These are phyloP conservation scores for Leucophenga varia DNA, from an alignment of 1,140 invertebrate species.

Conservation along the genomic window DNA sequence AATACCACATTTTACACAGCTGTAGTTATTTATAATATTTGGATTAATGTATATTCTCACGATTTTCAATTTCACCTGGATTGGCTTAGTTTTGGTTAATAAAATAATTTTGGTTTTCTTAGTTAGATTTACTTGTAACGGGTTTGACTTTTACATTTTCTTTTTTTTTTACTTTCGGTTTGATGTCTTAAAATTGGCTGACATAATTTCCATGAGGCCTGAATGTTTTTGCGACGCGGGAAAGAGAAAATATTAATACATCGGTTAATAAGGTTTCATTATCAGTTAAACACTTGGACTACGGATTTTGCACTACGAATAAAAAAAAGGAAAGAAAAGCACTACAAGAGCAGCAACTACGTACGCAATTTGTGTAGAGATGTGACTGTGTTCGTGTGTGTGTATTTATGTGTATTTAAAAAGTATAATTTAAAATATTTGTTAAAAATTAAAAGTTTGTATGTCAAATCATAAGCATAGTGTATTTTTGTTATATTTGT, in stretches of 20 bases:
- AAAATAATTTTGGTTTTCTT: conserved; percentile 26
- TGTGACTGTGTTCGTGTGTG: conserved; percentile 23
- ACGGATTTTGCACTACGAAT: no score
- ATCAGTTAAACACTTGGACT: conserved; percentile 27
- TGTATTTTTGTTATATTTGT: conserved; percentile 13
- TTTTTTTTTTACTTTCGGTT: conserved; percentile 25
- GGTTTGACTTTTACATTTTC: conserved; percentile 19
- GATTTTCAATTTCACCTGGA: no score
- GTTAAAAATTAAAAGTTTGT: conserved; percentile 15
- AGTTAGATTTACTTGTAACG: conserved; percentile 20
- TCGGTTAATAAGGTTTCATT: conserved; percentile 33
- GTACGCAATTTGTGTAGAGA: conserved; percentile 10
- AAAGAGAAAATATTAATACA: conserved; percentile 31
- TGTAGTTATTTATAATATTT: no score
- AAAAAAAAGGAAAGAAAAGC: no score
- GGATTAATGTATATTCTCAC: no score
- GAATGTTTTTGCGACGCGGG: conserved; percentile 22
- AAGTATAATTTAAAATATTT: conserved; percentile 25
- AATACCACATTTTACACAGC: no score
- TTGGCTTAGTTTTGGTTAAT: conserved; percentile 48
- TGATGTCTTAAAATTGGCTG: conserved; percentile 39
- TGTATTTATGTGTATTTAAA: conserved; percentile 14
- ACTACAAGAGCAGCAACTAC: conserved; percentile 38
- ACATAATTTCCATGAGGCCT: conserved; percentile 54
- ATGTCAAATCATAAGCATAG: conserved; percentile 4